Base-by-base conservation (phyloP, 2,113 vertebrate genomes). In the Ictalurus punctatus region DNA sequence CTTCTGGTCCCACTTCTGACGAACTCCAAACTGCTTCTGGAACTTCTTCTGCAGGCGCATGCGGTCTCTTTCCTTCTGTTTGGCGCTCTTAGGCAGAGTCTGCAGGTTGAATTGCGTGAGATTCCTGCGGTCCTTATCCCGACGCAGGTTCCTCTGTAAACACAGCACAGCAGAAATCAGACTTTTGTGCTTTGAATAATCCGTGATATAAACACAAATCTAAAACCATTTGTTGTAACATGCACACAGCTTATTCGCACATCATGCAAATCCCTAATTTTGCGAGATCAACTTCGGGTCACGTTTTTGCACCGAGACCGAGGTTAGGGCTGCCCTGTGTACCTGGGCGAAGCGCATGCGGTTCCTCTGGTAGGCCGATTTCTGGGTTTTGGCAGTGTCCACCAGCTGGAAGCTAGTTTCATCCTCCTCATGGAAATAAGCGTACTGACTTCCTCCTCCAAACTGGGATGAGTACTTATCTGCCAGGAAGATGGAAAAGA, bases 1-100 rank as follows among this genome's bases (percentile, higher is more conserved):
- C 88, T 99, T 99, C 88, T 99, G 98, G 94, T 99, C 98, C 98
- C 98, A 99, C 86, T 99, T 99, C 92, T 99, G 98, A 89, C 98
- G 96, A 48, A 99, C 98, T n/a, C 98, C 98, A 94, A 99, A 99
- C 92, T 99, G 98, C 94, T 99, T 99, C 93, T 99, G 98, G 91
- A 99, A 99, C 94, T 99, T 99, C 94, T 99, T 99, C 92, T 99
- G 98, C 78, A 99, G 94, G 0, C 98, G 97, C 93, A 99, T 96
- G 19, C 98, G 97, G 92, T 99, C 98, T 92, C 98, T 97, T 95
- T 99, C 98, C 89, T 99, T 99, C 92, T 99, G 98, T 94, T 99
- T 99, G 92, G 98, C 98, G 0, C 98, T 99, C 95, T 99, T 99
- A 0, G 98, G 98, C 69, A 99, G 95, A 0, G 98, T 99, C 95